These are phyloP conservation scores for Parnassius glacialis DNA, from an alignment of 2,888 invertebrate genomes.

Conservation along the genomic window DNA sequence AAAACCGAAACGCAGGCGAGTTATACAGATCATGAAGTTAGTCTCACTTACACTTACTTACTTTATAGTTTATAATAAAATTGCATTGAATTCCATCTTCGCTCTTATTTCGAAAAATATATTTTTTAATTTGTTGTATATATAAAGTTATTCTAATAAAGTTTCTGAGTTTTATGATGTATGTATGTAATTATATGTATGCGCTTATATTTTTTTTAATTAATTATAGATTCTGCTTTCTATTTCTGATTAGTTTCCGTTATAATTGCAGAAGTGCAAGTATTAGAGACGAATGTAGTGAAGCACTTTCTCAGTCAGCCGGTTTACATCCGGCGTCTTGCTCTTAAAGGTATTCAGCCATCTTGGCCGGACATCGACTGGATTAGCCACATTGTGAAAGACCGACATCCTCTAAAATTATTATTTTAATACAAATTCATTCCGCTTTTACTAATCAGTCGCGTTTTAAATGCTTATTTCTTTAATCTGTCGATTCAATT, in stretches of 20 bases:
- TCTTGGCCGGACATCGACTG: constrained; percentile 39
- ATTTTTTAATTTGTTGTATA: too few relatives aligned
- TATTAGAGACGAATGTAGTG: constrained; percentile 5
- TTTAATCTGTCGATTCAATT: constrained; percentile 3
- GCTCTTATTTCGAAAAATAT: too few relatives aligned
- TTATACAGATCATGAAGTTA: background rate
- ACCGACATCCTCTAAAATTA: constrained; percentile 36
- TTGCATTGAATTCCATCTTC: too few relatives aligned
- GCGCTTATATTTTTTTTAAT: too few relatives aligned
- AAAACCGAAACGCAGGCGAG: constrained; percentile 20
- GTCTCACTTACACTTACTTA: too few relatives aligned
- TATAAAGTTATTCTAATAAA: too few relatives aligned
- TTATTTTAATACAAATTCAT: constrained; percentile 25
- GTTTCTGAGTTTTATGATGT: too few relatives aligned
- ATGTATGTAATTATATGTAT: too few relatives aligned
- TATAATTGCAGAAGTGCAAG: constrained; percentile 3
- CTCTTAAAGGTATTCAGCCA: constrained; percentile 16
- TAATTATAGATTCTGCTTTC: constrained; percentile 10
- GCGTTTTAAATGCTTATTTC: background rate
- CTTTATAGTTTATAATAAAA: too few relatives aligned
- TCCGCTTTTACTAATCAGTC: constrained; percentile 7
- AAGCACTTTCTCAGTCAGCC: constrained; percentile 40
- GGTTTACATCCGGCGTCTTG: constrained; percentile 31
- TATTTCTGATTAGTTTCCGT: constrained; percentile 19
- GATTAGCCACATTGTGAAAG: constrained; percentile 37